Conservation (phyloP, 2,888 invertebrate genomes). For the Papilio demoleus region DNA sequence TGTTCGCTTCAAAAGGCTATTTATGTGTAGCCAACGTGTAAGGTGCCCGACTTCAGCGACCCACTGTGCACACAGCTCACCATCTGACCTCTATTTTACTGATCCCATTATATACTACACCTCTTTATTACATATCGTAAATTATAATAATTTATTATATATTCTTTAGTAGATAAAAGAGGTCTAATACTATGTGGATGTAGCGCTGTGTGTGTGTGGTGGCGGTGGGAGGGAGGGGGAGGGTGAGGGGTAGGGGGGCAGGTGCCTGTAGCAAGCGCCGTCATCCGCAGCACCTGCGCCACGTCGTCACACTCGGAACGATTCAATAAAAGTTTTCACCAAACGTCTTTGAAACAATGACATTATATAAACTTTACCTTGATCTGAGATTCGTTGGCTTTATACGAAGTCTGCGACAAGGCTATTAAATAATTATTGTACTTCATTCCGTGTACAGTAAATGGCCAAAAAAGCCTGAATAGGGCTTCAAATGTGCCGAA, state of each 20-base stretch:
- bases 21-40: neutral
- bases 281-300: slow-evolving; percentile 24
- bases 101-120: neutral
- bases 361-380: slow-evolving; percentile 11
- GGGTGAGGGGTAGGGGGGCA: neutral
- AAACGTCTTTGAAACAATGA: slow-evolving; percentile 5
- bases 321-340: slow-evolving; percentile 25
- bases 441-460: too few relatives aligned
- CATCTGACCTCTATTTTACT: neutral
- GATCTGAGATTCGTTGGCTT: neutral
- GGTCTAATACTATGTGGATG: too few relatives aligned
- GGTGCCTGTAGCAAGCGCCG: neutral
- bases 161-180: too few relatives aligned
- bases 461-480: too few relatives aligned
- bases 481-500: too few relatives aligned
- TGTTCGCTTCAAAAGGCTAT: neutral
- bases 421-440: too few relatives aligned
- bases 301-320: neutral
- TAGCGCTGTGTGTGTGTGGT: neutral
- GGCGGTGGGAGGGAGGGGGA: neutral
- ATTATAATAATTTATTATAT: too few relatives aligned
- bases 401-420: too few relatives aligned
- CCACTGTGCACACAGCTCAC: neutral
- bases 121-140: too few relatives aligned
- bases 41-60: neutral